phyloP scores from a whole-genome alignment of 2,888 invertebrate species.

The Lasius fuliginosus region DNA sequence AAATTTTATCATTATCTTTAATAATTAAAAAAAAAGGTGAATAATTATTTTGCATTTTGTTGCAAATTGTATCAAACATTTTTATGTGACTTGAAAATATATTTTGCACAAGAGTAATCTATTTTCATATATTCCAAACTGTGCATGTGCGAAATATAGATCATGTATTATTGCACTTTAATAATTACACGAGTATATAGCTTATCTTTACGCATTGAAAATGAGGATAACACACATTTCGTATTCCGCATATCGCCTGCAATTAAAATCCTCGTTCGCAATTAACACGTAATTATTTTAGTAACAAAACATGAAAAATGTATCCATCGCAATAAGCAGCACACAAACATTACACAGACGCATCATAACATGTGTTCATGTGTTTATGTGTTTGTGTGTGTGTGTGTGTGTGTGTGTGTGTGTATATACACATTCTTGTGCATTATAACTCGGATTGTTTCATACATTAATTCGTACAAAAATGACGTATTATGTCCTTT shows the following conservation, averaged over 20 bases:
- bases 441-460: conserved; percentile 1
- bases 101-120: not conserved
- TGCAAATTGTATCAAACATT: not conserved
- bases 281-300: conserved; percentile 45
- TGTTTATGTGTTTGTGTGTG: too few relatives aligned
- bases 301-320: conserved; percentile 30
- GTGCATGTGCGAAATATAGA: conserved; percentile 5
- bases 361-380: not conserved
- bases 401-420: too few relatives aligned
- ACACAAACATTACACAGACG: not conserved
- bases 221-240: conserved; percentile 18
- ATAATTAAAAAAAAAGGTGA: not conserved
- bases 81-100: not conserved
- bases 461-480: not conserved
- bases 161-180: conserved; percentile 27
- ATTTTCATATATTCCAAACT: conserved; percentile 9
- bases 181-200: conserved; percentile 18
- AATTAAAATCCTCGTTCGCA: conserved; percentile 45
- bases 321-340: conserved; percentile 14
- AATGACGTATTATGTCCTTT: not conserved
- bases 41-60: not conserved
- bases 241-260: conserved; percentile 18
- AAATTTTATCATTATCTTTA: not conserved
- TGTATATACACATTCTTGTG: not conserved
- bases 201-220: conserved; percentile 29